Percentiles rank a stretch among this genome's conserved stretches.
These are phyloP conservation scores for Botia almorhae DNA, from an alignment of 2,797 vertebrate genomes.

Conservation along the genomic window DNA sequence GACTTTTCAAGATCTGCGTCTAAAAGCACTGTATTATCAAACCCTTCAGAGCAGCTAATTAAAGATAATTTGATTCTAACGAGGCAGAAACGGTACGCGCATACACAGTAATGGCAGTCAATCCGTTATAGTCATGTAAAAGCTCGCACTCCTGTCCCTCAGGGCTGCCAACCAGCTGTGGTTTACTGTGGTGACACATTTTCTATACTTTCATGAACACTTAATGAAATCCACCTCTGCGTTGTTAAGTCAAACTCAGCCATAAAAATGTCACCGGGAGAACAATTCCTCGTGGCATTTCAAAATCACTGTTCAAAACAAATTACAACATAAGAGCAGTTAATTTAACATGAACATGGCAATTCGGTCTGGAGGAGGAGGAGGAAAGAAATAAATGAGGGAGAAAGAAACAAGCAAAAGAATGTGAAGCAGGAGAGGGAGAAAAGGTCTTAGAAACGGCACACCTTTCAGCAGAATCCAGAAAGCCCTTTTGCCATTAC, in stretches of 20 bases:
- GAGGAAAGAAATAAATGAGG: constrained; percentile 27
- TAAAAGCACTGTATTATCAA: constrained; percentile 84
- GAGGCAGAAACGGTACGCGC: constrained; percentile 89
- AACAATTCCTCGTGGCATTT: constrained; percentile 82
- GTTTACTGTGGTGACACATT: constrained; percentile 77
- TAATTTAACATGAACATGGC: constrained; percentile 75
- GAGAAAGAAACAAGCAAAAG: constrained; percentile 30
- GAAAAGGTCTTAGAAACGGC: constrained; percentile 6
- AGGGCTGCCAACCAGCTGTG: constrained; percentile 79
- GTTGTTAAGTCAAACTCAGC: constrained; percentile 82
- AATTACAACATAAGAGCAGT: constrained; percentile 76
- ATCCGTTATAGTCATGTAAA: constrained; percentile 92
- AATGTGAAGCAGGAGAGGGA: neutral
- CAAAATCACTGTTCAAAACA: constrained; percentile 82
- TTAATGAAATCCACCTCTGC: constrained; percentile 82
- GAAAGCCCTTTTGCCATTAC: constrained; percentile 26
- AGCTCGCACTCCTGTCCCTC: constrained; percentile 75
- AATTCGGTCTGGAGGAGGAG: constrained; percentile 67
- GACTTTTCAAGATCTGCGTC: constrained; percentile 60
- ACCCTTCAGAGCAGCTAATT: constrained; percentile 89
- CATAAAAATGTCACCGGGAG: constrained; percentile 81
- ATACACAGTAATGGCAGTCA: constrained; percentile 87
- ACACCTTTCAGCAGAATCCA: constrained; percentile 40
- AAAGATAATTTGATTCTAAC: constrained; percentile 97
- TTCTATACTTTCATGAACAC: constrained; percentile 75